These are phyloP conservation scores for Oriolus oriolus DNA, from an alignment of 2,113 vertebrate genomes.

Conservation along the genomic window DNA sequence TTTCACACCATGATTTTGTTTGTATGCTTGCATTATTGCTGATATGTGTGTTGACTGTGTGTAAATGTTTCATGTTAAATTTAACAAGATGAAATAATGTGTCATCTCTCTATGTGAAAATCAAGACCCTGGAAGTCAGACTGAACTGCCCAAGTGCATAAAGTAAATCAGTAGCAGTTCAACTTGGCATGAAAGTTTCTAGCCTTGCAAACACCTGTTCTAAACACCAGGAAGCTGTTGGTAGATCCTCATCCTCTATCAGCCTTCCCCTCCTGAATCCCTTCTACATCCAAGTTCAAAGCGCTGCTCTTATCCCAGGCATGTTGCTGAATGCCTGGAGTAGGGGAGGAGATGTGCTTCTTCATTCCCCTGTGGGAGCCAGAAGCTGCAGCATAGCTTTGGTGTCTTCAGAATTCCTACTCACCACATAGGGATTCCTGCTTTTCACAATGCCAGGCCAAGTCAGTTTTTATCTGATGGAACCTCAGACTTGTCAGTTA, in stretches of 20 bases:
- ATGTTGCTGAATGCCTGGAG: background rate
- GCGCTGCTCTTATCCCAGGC: background rate
- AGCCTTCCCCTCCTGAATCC: background rate
- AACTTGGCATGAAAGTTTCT: background rate
- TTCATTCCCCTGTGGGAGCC: background rate
- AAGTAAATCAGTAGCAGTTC: background rate
- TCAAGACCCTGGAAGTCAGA: background rate
- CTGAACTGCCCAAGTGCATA: background rate
- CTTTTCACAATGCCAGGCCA: background rate
- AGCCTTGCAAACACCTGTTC: background rate
- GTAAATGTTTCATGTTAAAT: background rate
- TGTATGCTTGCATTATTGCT: background rate
- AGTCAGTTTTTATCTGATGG: background rate
- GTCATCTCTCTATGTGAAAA: background rate
- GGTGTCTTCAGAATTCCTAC: background rate
- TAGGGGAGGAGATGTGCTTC: background rate
- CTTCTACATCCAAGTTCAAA: background rate
- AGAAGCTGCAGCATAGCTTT: background rate
- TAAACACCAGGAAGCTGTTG: background rate
- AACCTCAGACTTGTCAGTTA: background rate
- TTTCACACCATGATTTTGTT: background rate
- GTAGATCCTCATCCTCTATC: background rate
- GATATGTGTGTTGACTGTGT: background rate
- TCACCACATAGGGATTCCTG: accelerated
- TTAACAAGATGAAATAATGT: background rate